phyloP scores from a whole-genome alignment of 1,140 invertebrate species.

The Venustaconcha ellipsiformis region DNA sequence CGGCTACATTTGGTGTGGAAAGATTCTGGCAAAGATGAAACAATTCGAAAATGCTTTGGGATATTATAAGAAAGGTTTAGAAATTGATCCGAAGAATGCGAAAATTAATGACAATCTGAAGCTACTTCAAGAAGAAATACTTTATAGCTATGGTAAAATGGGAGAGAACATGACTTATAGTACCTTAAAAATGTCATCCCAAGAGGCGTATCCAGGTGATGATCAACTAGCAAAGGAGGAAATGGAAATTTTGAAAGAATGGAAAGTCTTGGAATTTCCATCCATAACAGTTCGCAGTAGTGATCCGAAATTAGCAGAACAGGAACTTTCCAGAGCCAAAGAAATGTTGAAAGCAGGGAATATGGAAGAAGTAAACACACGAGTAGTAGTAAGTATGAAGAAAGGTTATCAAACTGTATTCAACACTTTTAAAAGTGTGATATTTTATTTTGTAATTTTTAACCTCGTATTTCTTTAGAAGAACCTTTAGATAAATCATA shows the following conservation, averaged over 20 bases:
- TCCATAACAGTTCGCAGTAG: constrained; percentile 19
- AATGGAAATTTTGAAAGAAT: constrained; percentile 38
- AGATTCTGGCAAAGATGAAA: constrained; percentile 23
- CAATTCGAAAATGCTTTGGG: constrained; percentile 38
- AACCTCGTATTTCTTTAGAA: no score
- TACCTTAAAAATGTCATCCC: constrained; percentile 41
- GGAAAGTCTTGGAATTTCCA: constrained; percentile 38
- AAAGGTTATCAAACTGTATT: no score
- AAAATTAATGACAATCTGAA: constrained; percentile 29
- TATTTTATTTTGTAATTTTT: no score
- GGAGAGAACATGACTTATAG: constrained; percentile 22
- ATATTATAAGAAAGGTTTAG: constrained; percentile 33
- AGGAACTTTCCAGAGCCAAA: constrained; percentile 15
- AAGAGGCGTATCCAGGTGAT: constrained; percentile 46
- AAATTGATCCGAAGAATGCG: constrained; percentile 36
- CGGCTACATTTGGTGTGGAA: constrained; percentile 33
- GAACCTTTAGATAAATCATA: no score
- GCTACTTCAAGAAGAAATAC: constrained; percentile 31
- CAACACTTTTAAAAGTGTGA: no score
- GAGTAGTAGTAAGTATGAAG: no score
- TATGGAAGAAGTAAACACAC: background rate
- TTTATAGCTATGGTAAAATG: constrained; percentile 9
- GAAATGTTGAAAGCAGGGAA: constrained; percentile 22
- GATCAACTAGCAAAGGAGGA: constrained; percentile 40
- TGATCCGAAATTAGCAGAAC: constrained; percentile 10